A percentile compares a stretch with the other conserved stretches of the same genome.
Evolutionary conservation across 2,797 vertebrate species (phyloP).

Genomic region (Benthosema pterotum): DNA sequence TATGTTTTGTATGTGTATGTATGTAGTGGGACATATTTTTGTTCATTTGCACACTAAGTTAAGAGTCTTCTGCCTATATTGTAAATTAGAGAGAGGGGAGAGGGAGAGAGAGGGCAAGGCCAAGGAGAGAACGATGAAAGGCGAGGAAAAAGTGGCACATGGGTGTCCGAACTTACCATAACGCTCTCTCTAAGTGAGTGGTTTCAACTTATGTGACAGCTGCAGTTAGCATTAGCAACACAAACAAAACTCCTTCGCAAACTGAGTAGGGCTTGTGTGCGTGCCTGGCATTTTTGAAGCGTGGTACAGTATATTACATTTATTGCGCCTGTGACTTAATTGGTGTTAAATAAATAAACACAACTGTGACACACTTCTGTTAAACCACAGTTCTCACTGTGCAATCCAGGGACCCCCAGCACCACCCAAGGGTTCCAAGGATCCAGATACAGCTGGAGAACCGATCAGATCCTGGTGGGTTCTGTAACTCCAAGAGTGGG

Average conservation of each 20-base stretch:
- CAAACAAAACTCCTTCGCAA: conserved; percentile 9
- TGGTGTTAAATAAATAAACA: conserved; percentile 19
- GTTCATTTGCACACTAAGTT: no score
- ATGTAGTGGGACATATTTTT: no score
- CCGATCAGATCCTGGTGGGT: no score
- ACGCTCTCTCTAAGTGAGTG: conserved; percentile 18
- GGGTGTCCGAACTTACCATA: conserved; percentile 17
- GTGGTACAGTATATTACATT: no score
- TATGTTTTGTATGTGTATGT: no score
- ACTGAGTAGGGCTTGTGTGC: conserved; percentile 4
- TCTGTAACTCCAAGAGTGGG: background rate
- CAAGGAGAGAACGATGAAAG: background rate
- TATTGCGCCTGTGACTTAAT: conserved; percentile 30
- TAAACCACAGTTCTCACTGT: conserved; percentile 13
- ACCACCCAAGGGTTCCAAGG: no score
- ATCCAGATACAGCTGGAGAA: no score
- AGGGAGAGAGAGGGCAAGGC: background rate
- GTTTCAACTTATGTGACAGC: conserved; percentile 27
- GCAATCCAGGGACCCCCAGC: no score
- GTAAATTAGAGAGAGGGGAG: no score
- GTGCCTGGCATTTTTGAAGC: conserved; percentile 4
- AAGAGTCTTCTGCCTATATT: no score
- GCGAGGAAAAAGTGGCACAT: background rate
- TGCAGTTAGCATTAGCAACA: conserved; percentile 44
- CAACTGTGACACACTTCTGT: conserved; percentile 39